A percentile compares a stretch with the other conserved stretches of the same genome.
Evolutionary conservation across 1,140 invertebrate species (phyloP).

Genomic region (Drosophila tsacasi): DNA sequence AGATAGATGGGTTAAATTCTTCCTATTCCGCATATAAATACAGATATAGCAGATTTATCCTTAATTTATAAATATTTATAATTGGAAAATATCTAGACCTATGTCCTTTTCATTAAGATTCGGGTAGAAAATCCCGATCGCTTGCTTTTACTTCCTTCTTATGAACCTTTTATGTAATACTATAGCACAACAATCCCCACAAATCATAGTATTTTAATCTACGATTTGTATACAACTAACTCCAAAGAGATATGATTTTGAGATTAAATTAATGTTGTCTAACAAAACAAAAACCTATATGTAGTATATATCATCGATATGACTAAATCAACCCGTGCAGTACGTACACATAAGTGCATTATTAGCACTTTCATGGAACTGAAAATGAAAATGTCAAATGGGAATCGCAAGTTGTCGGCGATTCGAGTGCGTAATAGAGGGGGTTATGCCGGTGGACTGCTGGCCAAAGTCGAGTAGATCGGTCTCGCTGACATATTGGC

Average conservation of each 20-base stretch:
- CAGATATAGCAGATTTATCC: no score
- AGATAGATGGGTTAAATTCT: no score
- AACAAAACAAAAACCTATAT: not conserved
- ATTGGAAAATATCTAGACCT: no score
- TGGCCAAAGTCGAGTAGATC: slow-evolving; percentile 61
- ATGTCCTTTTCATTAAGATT: no score
- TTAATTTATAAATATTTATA: not conserved
- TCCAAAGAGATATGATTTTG: not conserved
- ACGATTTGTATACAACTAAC: not conserved
- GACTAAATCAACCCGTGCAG: slow-evolving; percentile 22
- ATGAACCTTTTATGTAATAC: not conserved
- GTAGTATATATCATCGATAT: slow-evolving; percentile 26
- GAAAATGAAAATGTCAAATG: slow-evolving; percentile 57
- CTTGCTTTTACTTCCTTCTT: not conserved
- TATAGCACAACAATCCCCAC: not conserved
- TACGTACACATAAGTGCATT: slow-evolving; percentile 51
- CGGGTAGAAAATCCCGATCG: no score
- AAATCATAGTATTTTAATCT: not conserved
- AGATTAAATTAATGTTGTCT: not conserved
- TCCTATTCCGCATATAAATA: not conserved
- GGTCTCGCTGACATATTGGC: slow-evolving; percentile 31
- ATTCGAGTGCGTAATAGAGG: slow-evolving; percentile 49
- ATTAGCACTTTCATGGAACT: slow-evolving; percentile 65
- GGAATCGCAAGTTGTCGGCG: slow-evolving; percentile 5
- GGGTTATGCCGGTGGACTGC: slow-evolving; percentile 22